Percentiles rank a stretch among this genome's conserved stretches.
Evolutionary conservation across 2,888 invertebrate species (phyloP).

Genomic region (Nycteola revayana): DNA sequence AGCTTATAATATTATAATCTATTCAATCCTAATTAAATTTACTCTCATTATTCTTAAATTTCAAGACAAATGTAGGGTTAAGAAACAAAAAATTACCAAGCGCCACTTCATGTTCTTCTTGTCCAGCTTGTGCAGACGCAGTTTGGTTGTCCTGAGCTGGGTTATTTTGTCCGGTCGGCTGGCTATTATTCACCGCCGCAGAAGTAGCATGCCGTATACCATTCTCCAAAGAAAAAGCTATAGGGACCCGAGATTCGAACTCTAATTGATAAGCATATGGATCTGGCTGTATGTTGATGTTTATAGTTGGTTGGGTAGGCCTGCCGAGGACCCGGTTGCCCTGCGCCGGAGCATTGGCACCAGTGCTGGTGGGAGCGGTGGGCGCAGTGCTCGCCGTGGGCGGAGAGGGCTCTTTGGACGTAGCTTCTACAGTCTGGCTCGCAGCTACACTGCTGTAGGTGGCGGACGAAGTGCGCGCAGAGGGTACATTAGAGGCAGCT

Average conservation of each 20-base stretch:
- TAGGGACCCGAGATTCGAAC: slow-evolving; percentile 58
- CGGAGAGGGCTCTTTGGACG: background rate
- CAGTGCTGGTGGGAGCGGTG: background rate
- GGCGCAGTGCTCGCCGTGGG: slow-evolving; percentile 7
- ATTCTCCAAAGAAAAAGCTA: slow-evolving; percentile 52
- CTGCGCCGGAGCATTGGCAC: slow-evolving; percentile 15
- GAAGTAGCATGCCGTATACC: slow-evolving; percentile 36
- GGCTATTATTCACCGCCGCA: slow-evolving; percentile 17
- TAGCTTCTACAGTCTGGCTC: background rate
- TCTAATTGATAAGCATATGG: slow-evolving; percentile 59
- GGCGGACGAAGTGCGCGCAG: background rate
- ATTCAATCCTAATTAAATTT: no score
- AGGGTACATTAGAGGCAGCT: background rate
- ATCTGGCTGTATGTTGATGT: slow-evolving; percentile 46
- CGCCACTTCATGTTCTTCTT: slow-evolving; percentile 43
- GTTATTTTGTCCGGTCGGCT: slow-evolving; percentile 16
- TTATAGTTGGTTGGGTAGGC: slow-evolving; percentile 43
- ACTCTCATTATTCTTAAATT: no score
- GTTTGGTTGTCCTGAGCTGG: slow-evolving; percentile 15
- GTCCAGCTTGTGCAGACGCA: slow-evolving; percentile 9
- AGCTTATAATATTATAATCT: no score
- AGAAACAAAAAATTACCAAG: no score
- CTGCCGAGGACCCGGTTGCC: slow-evolving; percentile 10
- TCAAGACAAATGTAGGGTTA: no score
- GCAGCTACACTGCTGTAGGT: slow-evolving; percentile 9